These are phyloP conservation scores for Lepeophtheirus salmonis DNA, from an alignment of 1,140 invertebrate genomes.

Conservation along the genomic window DNA sequence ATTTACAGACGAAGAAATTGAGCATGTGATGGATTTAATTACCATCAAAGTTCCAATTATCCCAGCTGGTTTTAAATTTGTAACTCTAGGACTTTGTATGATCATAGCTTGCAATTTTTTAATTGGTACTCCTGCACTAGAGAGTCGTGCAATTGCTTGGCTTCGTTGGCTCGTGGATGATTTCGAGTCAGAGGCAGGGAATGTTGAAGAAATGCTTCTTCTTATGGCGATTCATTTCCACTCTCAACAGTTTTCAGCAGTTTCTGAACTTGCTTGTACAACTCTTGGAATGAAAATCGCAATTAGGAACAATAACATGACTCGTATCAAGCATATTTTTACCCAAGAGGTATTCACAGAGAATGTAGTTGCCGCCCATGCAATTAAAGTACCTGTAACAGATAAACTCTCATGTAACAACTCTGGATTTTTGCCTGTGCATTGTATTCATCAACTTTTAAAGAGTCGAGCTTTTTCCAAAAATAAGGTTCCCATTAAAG, in stretches of 20 bases:
- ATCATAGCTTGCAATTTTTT: slow-evolving; percentile 79
- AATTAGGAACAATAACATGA: slow-evolving; percentile 71
- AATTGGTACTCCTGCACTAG: slow-evolving; percentile 51
- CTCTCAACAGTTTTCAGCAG: slow-evolving; percentile 63
- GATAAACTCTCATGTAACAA: slow-evolving; percentile 67
- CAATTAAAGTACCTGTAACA: slow-evolving; percentile 86
- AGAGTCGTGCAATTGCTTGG: slow-evolving; percentile 79
- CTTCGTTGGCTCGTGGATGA: slow-evolving; percentile 77
- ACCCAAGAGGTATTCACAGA: slow-evolving; percentile 94
- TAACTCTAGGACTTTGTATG: slow-evolving; percentile 80
- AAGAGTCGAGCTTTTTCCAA: slow-evolving; percentile 89
- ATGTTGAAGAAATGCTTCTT: slow-evolving; percentile 79
- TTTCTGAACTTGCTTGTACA: slow-evolving; percentile 76
- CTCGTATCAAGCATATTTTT: slow-evolving; percentile 80
- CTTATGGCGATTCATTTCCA: slow-evolving; percentile 93
- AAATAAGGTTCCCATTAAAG: slow-evolving; percentile 79
- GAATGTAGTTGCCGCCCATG: slow-evolving; percentile 85
- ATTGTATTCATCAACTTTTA: slow-evolving; percentile 88
- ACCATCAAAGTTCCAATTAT: slow-evolving; percentile 74
- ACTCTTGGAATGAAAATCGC: slow-evolving; percentile 87
- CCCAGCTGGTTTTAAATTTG: slow-evolving; percentile 72
- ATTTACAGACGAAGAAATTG: slow-evolving; percentile 81
- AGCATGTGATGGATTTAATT: slow-evolving; percentile 56
- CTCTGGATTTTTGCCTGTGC: slow-evolving; percentile 78
- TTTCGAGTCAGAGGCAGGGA: slow-evolving; percentile 30